Conservation (phyloP, 2,797 vertebrate genomes). For the Brotula barbata region DNA sequence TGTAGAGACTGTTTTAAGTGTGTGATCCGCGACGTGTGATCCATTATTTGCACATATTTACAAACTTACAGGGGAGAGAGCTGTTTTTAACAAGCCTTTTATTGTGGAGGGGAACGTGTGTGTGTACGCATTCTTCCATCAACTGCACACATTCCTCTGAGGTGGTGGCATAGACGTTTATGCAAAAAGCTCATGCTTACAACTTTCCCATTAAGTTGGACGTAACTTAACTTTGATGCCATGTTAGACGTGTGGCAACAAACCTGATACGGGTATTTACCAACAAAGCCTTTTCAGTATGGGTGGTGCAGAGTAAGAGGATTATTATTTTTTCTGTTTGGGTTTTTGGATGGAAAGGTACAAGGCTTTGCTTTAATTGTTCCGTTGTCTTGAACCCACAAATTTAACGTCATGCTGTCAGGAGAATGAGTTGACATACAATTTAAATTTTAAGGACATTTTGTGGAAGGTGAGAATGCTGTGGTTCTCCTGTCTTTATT, state of each 20-base stretch:
- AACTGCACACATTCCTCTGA: constrained; percentile 72
- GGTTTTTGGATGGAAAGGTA: constrained; percentile 54
- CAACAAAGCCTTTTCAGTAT: constrained; percentile 73
- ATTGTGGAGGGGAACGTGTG: constrained; percentile 65
- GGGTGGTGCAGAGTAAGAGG: constrained; percentile 77
- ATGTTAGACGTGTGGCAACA: constrained; percentile 74
- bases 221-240: constrained; percentile 74
- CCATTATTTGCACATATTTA: constrained; percentile 47
- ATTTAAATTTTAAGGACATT: background rate
- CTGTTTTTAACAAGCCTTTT: constrained; percentile 80
- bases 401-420: constrained; percentile 34
- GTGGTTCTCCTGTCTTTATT: too few relatives aligned
- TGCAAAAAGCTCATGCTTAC: constrained; percentile 71
- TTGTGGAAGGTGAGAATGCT: background rate
- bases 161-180: constrained; percentile 62
- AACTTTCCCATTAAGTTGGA: constrained; percentile 67
- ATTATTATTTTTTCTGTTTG: constrained; percentile 72
- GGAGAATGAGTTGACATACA: background rate
- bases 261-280: constrained; percentile 82
- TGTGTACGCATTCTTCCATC: constrained; percentile 74
- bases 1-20: constrained; percentile 20
- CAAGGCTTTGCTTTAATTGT: constrained; percentile 75
- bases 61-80: constrained; percentile 41
- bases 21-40: constrained; percentile 11
- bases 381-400: constrained; percentile 57